Evolutionary conservation across 1,140 invertebrate species (phyloP), one percentile per base, ranked within the genome.

Genomic region (Acromyrmex echinatior): DNA sequence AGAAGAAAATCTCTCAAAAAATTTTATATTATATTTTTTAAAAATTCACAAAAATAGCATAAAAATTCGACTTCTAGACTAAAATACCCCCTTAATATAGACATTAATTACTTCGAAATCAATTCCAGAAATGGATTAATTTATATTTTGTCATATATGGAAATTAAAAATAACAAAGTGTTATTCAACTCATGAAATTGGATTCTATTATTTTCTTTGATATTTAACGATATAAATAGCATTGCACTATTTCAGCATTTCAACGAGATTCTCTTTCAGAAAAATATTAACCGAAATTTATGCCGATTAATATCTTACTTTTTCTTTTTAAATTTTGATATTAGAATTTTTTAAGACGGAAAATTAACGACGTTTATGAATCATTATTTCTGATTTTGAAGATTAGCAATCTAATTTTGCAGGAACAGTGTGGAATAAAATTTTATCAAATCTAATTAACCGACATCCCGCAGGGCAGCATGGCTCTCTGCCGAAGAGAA

Each of bases 401-500:
- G 35, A 58, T 71, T 73, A 58, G 12, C 58, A 58, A 45, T 56
- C 71, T 21, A 73, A 73, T 73, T 51, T 12, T 6, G 35, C 74
- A 9, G 25, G 16, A 35, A 71, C 39, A 45, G 16, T 16, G 21
- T 16, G 31, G 16, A 45, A 39, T 45, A 25, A 28, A 81, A 28
- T 81, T 71, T 73, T 31, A 31, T 31, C 18, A 51, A 65, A 79
- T 66, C 12, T 58, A 73, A 58, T 25, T 45, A 70, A 45, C 10
- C 65, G 21, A 81, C 7, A 45, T 58, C 35, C 21, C 66, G 10
- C 28, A 35, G 16, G 10, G 68, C 16, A 58, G 39, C 39, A 21
- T 70, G 12, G 39, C n/a, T 70, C 2, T 70, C 16, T 53, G 25
- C 1, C 21, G 16, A 12, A 9, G 6, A 21, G 39, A 25, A 70